These are phyloP conservation scores for Characodon lateralis DNA, from an alignment of 2,797 vertebrate genomes.

Conservation along the genomic window DNA sequence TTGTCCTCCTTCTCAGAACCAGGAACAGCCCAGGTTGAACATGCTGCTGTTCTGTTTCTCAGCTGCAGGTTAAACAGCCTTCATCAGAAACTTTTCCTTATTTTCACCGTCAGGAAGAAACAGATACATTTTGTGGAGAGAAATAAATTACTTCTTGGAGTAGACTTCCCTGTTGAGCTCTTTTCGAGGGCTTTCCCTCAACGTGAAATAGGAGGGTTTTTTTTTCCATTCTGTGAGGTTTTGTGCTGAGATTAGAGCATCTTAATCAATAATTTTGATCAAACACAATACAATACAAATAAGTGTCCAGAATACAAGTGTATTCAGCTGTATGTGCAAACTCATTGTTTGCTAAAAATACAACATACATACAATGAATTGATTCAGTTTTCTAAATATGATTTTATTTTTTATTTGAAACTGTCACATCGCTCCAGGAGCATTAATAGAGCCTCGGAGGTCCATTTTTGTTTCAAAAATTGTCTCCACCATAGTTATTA, in stretches of 20 bases:
- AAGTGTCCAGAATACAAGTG: constrained; percentile 7
- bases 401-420: constrained; percentile 33
- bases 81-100: not conserved
- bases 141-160: not conserved
- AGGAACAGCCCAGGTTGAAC: not conserved
- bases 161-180: not conserved
- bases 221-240: constrained; percentile 17
- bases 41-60: not conserved
- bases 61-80: not conserved
- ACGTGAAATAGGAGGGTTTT: not conserved
- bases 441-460: constrained; percentile 44
- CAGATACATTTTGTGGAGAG: not conserved
- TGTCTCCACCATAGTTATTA: constrained; percentile 41
- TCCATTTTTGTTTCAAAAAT: constrained; percentile 53
- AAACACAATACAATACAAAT: not conserved
- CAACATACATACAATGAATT: constrained; percentile 39
- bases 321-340: not conserved
- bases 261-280: not conserved
- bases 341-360: not conserved
- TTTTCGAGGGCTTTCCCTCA: not conserved
- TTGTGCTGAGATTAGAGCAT: constrained; percentile 3
- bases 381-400: constrained; percentile 23
- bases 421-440: constrained; percentile 33
- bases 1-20: too few relatives aligned
- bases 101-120: too few relatives aligned